Evolutionary conservation across 1,140 invertebrate genomes (phyloP).

Genomic region (Platyscapa corneri): DNA sequence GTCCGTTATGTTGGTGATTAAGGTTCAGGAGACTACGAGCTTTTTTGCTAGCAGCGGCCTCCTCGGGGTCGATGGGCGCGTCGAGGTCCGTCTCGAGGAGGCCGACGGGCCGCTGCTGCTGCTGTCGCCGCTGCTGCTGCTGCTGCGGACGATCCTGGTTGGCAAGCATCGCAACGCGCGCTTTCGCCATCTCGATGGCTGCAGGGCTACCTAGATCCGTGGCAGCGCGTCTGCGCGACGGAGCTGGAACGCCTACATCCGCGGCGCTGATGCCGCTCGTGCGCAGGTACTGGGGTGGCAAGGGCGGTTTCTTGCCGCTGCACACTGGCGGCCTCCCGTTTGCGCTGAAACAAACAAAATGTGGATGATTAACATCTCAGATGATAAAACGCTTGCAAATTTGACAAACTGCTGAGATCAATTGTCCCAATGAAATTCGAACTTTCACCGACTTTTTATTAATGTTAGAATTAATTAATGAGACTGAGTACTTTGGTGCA

Average conservation of each 20-base stretch:
- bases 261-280: slow-evolving; percentile 44
- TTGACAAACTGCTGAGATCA: too few species aligned
- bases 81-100: slow-evolving; percentile 91
- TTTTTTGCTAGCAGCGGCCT: slow-evolving; percentile 77
- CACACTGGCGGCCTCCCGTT: slow-evolving; percentile 72
- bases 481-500: too few species aligned
- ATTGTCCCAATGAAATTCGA: too few species aligned
- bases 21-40: slow-evolving; percentile 87
- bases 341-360: slow-evolving; percentile 55
- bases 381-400: not conserved
- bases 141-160: slow-evolving; percentile 57
- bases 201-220: slow-evolving; percentile 72
- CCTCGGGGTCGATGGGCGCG: slow-evolving; percentile 74
- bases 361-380: not conserved
- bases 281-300: slow-evolving; percentile 62
- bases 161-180: slow-evolving; percentile 72
- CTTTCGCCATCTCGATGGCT: slow-evolving; percentile 73
- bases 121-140: not conserved
- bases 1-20: slow-evolving; percentile 73
- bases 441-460: too few species aligned
- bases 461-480: too few species aligned
- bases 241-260: slow-evolving; percentile 28
- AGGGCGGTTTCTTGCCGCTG: slow-evolving; percentile 72
- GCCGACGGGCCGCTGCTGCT: slow-evolving; percentile 74
- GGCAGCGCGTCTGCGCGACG: slow-evolving; percentile 72